phyloP scores from a whole-genome alignment of 92 coral and sea anemone species.

The Phenganax marumi region DNA sequence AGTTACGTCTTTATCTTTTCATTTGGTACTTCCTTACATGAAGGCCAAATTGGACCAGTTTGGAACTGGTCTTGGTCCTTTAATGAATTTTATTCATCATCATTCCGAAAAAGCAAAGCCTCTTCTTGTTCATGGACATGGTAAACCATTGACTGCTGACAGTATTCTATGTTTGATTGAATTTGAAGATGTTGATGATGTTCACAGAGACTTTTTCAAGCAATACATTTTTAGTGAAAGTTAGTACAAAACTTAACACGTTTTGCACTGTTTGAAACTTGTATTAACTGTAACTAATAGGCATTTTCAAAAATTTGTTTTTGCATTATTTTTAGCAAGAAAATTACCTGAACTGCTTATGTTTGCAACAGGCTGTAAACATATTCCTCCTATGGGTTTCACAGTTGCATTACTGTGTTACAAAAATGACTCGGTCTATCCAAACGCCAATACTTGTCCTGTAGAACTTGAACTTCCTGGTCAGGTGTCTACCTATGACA shows the following conservation, averaged over 20 bases:
- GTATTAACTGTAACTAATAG: too few relatives aligned
- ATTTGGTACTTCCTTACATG: constrained; percentile 22
- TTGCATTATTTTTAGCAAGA: background rate
- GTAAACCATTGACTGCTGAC: constrained; percentile 15
- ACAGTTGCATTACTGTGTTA: background rate
- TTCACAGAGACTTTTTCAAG: constrained; percentile 14
- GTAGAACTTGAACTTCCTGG: constrained; percentile 36
- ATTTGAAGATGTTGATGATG: constrained; percentile 37
- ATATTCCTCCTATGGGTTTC: constrained; percentile 37
- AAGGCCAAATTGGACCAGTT: constrained; percentile 47
- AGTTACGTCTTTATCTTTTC: constrained; percentile 11
- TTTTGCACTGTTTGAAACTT: too few relatives aligned
- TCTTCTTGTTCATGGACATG: constrained; percentile 21
- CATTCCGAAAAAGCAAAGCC: constrained; percentile 22
- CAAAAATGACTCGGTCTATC: constrained; percentile 2
- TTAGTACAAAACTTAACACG: background rate
- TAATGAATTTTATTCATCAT: background rate
- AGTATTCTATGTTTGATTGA: constrained; percentile 18
- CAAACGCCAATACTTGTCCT: constrained; percentile 50
- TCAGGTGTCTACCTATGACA: background rate
- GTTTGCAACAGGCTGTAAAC: constrained; percentile 23
- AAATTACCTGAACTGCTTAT: constrained; percentile 1
- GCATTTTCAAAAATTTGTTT: too few relatives aligned
- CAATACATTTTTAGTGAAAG: constrained; percentile 33
- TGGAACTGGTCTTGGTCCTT: constrained; percentile 23